A percentile compares a stretch with the other conserved stretches of the same genome.
Conservation (phyloP, 2,113 vertebrate species). For the Strigops habroptila region DNA sequence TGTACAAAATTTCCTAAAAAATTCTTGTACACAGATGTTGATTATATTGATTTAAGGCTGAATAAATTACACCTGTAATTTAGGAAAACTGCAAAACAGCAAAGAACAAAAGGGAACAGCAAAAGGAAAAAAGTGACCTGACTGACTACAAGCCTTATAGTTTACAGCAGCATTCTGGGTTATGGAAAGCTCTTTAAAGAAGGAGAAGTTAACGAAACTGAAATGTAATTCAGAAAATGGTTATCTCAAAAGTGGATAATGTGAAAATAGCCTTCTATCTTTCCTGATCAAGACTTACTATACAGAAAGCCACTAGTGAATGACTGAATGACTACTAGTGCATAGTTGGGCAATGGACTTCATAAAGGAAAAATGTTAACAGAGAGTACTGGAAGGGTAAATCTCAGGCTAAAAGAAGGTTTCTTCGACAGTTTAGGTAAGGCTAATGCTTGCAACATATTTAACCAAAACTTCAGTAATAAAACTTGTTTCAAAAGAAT, state of each 20-base stretch:
- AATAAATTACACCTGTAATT: neutral
- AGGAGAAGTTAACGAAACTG: neutral
- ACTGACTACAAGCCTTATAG: neutral
- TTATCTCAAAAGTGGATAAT: neutral
- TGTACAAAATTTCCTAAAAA: neutral
- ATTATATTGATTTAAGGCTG: neutral
- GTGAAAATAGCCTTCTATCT: neutral
- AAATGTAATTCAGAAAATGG: neutral
- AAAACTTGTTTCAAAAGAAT: neutral
- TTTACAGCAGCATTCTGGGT: neutral
- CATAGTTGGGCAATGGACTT: neutral
- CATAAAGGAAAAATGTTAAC: neutral
- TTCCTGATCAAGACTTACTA: neutral
- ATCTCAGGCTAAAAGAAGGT: neutral
- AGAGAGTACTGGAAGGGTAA: neutral
- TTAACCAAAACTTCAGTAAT: neutral
- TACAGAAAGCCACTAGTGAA: neutral
- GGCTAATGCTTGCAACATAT: neutral
- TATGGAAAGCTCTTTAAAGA: neutral
- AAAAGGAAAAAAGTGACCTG: neutral
- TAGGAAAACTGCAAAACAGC: neutral
- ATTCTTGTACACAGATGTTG: neutral
- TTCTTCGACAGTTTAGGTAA: neutral
- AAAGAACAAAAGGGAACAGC: neutral
- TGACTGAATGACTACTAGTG: neutral